phyloP scores from a whole-genome alignment of 2,113 vertebrate species.

The Brachyhypopomus occidentalis region DNA sequence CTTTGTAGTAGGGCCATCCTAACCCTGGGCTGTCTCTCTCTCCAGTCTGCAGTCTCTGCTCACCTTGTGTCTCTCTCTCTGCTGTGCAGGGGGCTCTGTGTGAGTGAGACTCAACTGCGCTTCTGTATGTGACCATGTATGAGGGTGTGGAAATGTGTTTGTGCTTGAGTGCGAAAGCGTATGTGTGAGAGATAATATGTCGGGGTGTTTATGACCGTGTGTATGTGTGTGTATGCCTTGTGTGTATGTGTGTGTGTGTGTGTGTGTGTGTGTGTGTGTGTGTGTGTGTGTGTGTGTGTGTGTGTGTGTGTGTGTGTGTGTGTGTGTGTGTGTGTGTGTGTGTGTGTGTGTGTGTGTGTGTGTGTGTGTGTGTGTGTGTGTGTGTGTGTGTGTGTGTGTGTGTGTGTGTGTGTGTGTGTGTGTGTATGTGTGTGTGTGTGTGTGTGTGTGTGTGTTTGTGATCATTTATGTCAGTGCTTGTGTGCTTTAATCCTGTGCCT shows the following conservation, averaged over 20 bases:
- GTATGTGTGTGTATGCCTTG: background rate
- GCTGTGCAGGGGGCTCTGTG: constrained; percentile 59
- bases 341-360: background rate
- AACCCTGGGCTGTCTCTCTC: constrained; percentile 56
- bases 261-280: background rate
- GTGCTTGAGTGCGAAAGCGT: background rate
- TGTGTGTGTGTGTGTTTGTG: constrained; percentile 19
- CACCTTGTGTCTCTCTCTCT: constrained; percentile 59
- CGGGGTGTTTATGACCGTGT: background rate
- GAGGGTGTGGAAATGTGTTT: background rate
- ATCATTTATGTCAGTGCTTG: constrained; percentile 26
- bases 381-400: constrained; percentile 23
- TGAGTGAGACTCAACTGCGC: constrained; percentile 57
- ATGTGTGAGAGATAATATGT: background rate
- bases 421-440: constrained; percentile 23
- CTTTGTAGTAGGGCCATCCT: constrained; percentile 47
- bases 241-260: background rate
- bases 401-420: constrained; percentile 45
- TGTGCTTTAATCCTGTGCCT: constrained; percentile 36
- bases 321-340: background rate
- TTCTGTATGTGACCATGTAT: constrained; percentile 43
- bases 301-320: background rate
- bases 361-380: constrained; percentile 46
- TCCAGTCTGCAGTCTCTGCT: constrained; percentile 59
- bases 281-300: background rate